phyloP scores from a whole-genome alignment of 2,113 vertebrate species.

The Spilogale gracilis region DNA sequence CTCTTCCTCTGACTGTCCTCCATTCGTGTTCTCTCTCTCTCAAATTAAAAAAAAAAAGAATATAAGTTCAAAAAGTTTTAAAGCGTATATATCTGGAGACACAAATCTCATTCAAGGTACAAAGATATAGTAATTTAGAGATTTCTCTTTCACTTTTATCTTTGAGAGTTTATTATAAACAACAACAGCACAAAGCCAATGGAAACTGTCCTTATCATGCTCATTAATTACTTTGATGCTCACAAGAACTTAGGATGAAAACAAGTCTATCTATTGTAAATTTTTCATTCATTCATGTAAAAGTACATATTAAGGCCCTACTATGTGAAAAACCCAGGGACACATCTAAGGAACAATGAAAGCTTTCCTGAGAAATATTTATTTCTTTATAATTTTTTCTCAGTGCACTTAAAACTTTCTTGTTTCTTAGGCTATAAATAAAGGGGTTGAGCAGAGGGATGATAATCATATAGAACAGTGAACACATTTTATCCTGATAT shows the following conservation, averaged over 20 bases:
- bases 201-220: not conserved
- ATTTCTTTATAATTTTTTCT: too few species aligned
- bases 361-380: too few species aligned
- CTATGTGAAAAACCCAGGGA: not conserved
- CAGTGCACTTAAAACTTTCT: not conserved
- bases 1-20: not conserved
- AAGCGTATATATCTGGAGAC: not conserved
- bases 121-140: not conserved
- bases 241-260: not conserved
- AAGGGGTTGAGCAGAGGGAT: slow-evolving; percentile 64
- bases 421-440: slow-evolving; percentile 74
- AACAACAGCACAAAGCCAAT: not conserved
- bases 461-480: slow-evolving; percentile 50
- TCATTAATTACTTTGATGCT: not conserved
- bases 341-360: too few species aligned
- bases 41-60: not conserved
- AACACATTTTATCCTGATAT: slow-evolving; percentile 67
- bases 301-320: not conserved
- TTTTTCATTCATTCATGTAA: not conserved
- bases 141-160: not conserved
- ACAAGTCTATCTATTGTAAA: not conserved
- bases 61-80: not conserved
- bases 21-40: not conserved
- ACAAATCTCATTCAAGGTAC: not conserved
- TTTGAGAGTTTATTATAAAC: not conserved